Percentiles rank a stretch among this genome's conserved stretches.
Evolutionary conservation across 1,140 invertebrate genomes (phyloP).

Genomic region (Proales similis): DNA sequence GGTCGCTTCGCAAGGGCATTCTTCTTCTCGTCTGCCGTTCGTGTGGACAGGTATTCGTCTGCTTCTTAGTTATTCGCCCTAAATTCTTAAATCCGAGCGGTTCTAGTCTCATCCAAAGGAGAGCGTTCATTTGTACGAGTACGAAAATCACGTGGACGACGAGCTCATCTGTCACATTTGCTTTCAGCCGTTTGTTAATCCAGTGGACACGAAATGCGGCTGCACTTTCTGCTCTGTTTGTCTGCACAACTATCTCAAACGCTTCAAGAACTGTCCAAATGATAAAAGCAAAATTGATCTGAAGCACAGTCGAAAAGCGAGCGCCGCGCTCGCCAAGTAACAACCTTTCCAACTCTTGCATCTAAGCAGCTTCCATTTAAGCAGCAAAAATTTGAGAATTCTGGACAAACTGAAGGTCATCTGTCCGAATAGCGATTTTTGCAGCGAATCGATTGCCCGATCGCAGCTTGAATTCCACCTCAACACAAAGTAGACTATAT

Average conservation of each 20-base stretch:
- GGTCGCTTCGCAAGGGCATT: conserved; percentile 26
- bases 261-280: conserved; percentile 51
- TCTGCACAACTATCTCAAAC: conserved; percentile 50
- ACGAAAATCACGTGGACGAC: conserved; percentile 55
- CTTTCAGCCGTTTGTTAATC: conserved; percentile 48
- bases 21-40: conserved; percentile 21
- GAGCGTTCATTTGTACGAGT: conserved; percentile 57
- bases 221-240: conserved; percentile 56
- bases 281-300: conserved; percentile 46
- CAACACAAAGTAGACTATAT: conserved; percentile 38
- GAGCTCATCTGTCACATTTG: conserved; percentile 57
- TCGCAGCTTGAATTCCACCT: conserved; percentile 56
- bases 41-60: conserved; percentile 15
- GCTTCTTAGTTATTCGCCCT: not conserved
- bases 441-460: conserved; percentile 52
- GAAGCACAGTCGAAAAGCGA: conserved; percentile 48
- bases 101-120: conserved; percentile 51
- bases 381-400: conserved; percentile 45
- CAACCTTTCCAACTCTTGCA: conserved; percentile 39
- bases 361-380: conserved; percentile 40
- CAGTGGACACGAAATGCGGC: conserved; percentile 56
- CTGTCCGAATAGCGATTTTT: conserved; percentile 55
- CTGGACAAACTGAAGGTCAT: conserved; percentile 55
- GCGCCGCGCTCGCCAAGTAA: conserved; percentile 50
- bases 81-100: not conserved